Conservation (phyloP, 2,888 invertebrate species). For the Drosophila meridionalis region DNA sequence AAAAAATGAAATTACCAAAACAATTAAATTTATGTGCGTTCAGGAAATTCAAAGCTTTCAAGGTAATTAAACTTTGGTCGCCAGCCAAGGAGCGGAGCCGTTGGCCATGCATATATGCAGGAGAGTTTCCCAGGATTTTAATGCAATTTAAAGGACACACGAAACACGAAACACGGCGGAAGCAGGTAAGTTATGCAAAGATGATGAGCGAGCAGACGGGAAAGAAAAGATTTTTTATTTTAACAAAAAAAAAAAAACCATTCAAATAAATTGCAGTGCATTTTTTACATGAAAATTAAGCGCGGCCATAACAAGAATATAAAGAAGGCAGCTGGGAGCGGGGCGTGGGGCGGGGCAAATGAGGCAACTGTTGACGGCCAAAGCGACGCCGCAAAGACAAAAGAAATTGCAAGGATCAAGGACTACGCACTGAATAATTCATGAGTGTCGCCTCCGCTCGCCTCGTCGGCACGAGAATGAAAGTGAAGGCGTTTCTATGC, state of each 20-base stretch:
- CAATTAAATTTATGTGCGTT: conserved; percentile 57
- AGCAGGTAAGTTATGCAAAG: conserved; percentile 58
- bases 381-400: conserved; percentile 49
- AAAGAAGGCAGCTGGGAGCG: neutral
- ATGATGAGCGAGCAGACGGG: conserved; percentile 49
- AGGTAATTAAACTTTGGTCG: conserved; percentile 65
- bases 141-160: conserved; percentile 59
- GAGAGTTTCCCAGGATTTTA: conserved; percentile 51
- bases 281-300: conserved; percentile 72
- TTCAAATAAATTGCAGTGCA: conserved; percentile 77
- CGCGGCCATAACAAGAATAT: conserved; percentile 31
- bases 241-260: conserved; percentile 62
- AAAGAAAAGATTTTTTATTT: conserved; percentile 36
- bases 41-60: conserved; percentile 53
- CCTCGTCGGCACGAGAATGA: conserved; percentile 22
- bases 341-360: neutral
- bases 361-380: conserved; percentile 27
- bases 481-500: conserved; percentile 32
- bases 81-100: neutral
- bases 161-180: neutral
- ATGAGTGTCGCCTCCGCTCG: conserved; percentile 53
- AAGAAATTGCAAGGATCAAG: conserved; percentile 52
- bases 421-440: conserved; percentile 75
- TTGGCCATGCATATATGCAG: conserved; percentile 48
- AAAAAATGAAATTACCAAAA: conserved; percentile 32